phyloP scores from a whole-genome alignment of 2,797 vertebrate genomes.

The Vultur gryphus region DNA sequence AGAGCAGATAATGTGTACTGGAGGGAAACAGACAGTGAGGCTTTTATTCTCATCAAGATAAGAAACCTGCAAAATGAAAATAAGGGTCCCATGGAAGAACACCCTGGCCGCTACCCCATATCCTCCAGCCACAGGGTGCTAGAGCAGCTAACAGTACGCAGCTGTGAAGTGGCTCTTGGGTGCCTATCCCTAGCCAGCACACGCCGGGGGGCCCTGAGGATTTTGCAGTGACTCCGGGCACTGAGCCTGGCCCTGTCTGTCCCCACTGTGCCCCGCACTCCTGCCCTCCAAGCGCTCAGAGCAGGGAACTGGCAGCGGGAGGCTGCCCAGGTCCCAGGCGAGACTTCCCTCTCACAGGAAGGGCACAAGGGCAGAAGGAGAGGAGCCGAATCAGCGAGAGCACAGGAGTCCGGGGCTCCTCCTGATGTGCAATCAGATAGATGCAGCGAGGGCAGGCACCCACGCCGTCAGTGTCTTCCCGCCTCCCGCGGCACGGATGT shows the following conservation, averaged over 20 bases:
- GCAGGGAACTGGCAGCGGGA: neutral
- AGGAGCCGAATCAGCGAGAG: neutral
- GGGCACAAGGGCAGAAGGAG: neutral
- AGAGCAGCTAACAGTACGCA: neutral
- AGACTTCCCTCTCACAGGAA: neutral
- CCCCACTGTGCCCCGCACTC: neutral
- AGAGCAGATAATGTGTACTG: neutral
- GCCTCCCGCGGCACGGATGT: rapidly evolving
- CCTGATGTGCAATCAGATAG: neutral
- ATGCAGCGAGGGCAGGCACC: neutral
- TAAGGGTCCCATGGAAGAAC: neutral
- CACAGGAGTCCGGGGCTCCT: rapidly evolving
- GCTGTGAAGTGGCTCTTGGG: neutral
- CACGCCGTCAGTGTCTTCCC: neutral
- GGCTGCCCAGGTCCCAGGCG: neutral
- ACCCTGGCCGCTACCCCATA: neutral
- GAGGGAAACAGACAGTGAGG: neutral
- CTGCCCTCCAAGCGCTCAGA: rapidly evolving
- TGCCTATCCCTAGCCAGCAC: neutral
- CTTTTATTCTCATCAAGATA: neutral
- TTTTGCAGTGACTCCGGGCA: neutral
- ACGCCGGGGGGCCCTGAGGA: neutral
- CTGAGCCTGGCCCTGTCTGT: neutral
- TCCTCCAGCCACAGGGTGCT: neutral
- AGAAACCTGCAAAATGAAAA: neutral